Base-by-base conservation (phyloP, 2,113 vertebrate species). In the Charadrius vociferus region DNA sequence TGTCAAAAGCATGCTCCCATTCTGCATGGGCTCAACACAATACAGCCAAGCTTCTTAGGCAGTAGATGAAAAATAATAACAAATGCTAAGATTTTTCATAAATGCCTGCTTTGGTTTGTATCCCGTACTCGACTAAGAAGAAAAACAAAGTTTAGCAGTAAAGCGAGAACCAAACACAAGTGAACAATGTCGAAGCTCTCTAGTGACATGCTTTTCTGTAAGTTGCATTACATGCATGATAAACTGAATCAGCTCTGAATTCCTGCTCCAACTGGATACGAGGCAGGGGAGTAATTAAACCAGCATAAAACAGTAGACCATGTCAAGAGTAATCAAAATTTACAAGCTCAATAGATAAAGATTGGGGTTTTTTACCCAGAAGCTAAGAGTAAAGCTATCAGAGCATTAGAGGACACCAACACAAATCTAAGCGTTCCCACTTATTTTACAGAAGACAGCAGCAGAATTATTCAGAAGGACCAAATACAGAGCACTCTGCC, bases 281-380 rank as follows among this genome's bases (percentile, higher is more conserved):
- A 93, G 95, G 95, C 94, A 92, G 77, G 93, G 94, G 93, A 97
- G 80, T 89, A 97, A 98, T 97, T 96, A 96, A 85, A 84, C 19
- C 72, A 91, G 82, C 93, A 89, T 43, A 95, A 77, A 95, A 93
- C 81, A 91, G 89, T 92, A 91, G 92, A 81, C 53, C 32, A 55
- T 63, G 92, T 92, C 95, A 96, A 93, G 56, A 95, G 34, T 21
- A 94, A 96, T 97, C 92, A 86, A 80, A 90, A 86, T 95, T 81
- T 95, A 96, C 93, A 97, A 91, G 90, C 56, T 77, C 88, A 55
- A 7, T 32, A 96, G 95, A 93, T 94, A 95, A 97, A 90, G 92
- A 77, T 52, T 94, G 73, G 9, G 16, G 16, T 41, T 65, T 45
- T 45, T 45, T 41, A 11, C 39, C 59, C 90, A 67, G 85, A 86